These are phyloP conservation scores for Hydroisotoma schaefferi DNA, from an alignment of 2,888 invertebrate species.

Conservation along the genomic window DNA sequence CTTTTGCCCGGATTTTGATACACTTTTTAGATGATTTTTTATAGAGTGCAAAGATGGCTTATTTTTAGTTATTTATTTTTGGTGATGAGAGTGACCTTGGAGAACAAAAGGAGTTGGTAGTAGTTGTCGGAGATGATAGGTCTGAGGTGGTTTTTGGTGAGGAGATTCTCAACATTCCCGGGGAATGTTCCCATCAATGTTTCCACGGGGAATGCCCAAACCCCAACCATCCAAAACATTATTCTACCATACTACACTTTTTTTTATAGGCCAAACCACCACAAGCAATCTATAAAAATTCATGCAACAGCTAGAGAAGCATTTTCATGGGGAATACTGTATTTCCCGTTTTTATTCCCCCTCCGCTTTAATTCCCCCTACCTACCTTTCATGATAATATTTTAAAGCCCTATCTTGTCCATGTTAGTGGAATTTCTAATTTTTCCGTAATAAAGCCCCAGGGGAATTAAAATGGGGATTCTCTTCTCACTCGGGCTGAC, in stretches of 20 bases:
- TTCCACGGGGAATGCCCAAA: neutral
- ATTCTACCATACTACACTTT: neutral
- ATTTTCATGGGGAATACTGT: too few species aligned
- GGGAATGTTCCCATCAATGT: conserved; percentile 2
- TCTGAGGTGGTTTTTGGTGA: conserved; percentile 5
- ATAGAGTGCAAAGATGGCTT: neutral
- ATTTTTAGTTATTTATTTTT: neutral
- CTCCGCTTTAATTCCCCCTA: too few species aligned
- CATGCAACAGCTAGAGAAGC: too few species aligned
- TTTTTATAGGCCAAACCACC: neutral
- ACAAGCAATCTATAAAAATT: neutral
- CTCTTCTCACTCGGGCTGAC: too few species aligned
- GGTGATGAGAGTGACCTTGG: neutral
- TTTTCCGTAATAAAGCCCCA: too few species aligned
- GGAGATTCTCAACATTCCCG: conserved; percentile 6
- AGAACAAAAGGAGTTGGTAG: neutral
- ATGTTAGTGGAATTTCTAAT: too few species aligned
- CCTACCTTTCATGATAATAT: too few species aligned
- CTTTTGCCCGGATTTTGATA: neutral
- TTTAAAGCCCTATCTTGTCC: too few species aligned
- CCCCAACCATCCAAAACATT: too few species aligned
- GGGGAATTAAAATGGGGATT: too few species aligned
- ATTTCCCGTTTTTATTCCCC: too few species aligned
- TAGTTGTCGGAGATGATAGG: neutral
- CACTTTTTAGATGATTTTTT: neutral